Base-by-base conservation (phyloP, 2,113 vertebrate genomes). In the Pelecanus crispus region DNA sequence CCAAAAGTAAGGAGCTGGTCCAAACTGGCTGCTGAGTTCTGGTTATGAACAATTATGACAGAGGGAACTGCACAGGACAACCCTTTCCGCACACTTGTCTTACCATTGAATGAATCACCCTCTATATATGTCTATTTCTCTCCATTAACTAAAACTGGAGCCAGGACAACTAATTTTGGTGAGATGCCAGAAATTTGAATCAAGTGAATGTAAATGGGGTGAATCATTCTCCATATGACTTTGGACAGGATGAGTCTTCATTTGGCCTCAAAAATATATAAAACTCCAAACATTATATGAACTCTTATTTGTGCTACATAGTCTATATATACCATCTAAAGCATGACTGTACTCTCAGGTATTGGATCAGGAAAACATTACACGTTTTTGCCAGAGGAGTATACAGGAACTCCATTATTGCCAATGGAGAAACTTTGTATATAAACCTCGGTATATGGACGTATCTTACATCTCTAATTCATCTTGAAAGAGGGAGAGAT, bases 391-490 rank as follows among this genome's bases (percentile, higher is more conserved):
- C 9, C 47, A 74, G 19, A 63, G 11, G 9, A 70, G 4, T 31
- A 53, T 45, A 40, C 6, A 84, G 7, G 17, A 85, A 53, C 7
- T 19, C 17, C 4, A 15, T 56, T 75, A 15, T 13, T 92, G 14
- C 0, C 34, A 62, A 6, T 29, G 19, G 22, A 72, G 4, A 89
- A 70, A 61, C 0, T 86, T 38, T 36, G 1, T 22, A 56, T 56
- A 87, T 65, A 62, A 63, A 40, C 63, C 36, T 42, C 0, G 1
- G 5, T 40, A 77, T 7, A 55, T 0, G 0, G 21, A 1, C 6
- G 17, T 59, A 38, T 40, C 17, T 85, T 75, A 58, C 2, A 47
- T 42, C 17, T 81, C 59, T 52, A 85, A 75, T 52, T 87, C 12
- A 32, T 87, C 38, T 36, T 83, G 32, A 94, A 82, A 82, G 20